Evolutionary conservation across 2,888 invertebrate genomes (phyloP).

Genomic region (Notodonta ziczac): DNA sequence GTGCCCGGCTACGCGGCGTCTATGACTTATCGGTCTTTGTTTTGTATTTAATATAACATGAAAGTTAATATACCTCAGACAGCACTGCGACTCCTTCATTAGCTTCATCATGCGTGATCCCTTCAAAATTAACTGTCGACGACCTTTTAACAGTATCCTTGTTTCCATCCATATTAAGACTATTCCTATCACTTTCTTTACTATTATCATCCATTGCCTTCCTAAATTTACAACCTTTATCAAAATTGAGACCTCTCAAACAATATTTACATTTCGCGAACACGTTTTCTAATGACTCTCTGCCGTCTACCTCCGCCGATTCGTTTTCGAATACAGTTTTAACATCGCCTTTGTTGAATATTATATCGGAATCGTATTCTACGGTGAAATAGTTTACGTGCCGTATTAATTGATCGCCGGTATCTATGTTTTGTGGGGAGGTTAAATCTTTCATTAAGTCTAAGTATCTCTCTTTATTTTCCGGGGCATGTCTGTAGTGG

Average conservation of each 20-base stretch:
- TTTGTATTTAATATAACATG: too few relatives aligned
- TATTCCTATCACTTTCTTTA: conserved; percentile 30
- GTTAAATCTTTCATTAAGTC: conserved; percentile 69
- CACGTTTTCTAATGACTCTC: conserved; percentile 25
- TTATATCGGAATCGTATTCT: conserved; percentile 50
- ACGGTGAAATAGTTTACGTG: conserved; percentile 71
- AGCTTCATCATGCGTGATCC: conserved; percentile 43
- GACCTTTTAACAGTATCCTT: conserved; percentile 32
- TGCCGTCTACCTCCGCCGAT: conserved; percentile 29
- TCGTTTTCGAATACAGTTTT: conserved; percentile 24
- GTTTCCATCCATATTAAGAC: conserved; percentile 32
- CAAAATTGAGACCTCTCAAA: conserved; percentile 42
- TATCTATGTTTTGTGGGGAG: conserved; percentile 51
- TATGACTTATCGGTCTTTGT: too few relatives aligned
- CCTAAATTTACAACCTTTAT: conserved; percentile 51
- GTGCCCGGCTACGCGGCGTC: too few relatives aligned
- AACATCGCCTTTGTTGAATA: conserved; percentile 17
- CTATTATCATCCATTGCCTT: conserved; percentile 46
- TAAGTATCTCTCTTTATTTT: conserved; percentile 24
- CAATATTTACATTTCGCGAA: conserved; percentile 59
- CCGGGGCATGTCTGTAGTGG: conserved; percentile 63
- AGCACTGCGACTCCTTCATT: conserved; percentile 49
- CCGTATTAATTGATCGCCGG: conserved; percentile 54
- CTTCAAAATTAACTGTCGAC: conserved; percentile 54
- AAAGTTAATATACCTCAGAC: conserved; percentile 54